Evolutionary conservation across 1,140 invertebrate species (phyloP).

Genomic region (Telenomus remus): DNA sequence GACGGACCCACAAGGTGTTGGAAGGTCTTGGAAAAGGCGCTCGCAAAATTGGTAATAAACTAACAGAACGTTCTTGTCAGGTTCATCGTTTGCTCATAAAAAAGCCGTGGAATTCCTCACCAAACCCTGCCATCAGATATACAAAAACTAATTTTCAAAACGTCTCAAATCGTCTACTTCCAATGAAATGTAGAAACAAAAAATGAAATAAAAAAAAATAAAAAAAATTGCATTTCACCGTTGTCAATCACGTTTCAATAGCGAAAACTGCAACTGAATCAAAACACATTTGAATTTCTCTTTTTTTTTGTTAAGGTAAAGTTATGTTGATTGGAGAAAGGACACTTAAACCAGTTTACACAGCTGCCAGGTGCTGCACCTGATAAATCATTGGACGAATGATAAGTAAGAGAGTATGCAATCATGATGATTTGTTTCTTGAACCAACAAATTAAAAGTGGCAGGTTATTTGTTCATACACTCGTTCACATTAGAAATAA

Average conservation of each 20-base stretch:
- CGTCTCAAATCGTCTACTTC: not conserved
- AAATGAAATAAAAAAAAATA: not conserved
- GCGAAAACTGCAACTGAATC: too few relatives aligned
- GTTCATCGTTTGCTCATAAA: slow-evolving; percentile 38
- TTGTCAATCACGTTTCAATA: too few relatives aligned
- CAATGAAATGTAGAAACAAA: not conserved
- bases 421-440: slow-evolving; percentile 32
- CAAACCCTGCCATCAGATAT: not conserved
- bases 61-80: slow-evolving; percentile 12
- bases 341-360: slow-evolving; percentile 32
- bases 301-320: not conserved
- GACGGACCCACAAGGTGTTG: slow-evolving; percentile 38
- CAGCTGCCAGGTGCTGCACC: slow-evolving; percentile 25
- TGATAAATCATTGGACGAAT: slow-evolving; percentile 30
- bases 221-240: not conserved
- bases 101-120: slow-evolving; percentile 10
- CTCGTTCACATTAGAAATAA: slow-evolving; percentile 22
- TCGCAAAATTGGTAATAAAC: slow-evolving; percentile 45
- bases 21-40: slow-evolving; percentile 20
- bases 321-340: slow-evolving; percentile 34
- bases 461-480: too few relatives aligned
- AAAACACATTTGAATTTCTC: too few relatives aligned
- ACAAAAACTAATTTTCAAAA: slow-evolving; percentile 12
- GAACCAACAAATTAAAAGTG: too few relatives aligned
- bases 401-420: slow-evolving; percentile 42